A percentile compares a stretch with the other conserved stretches of the same genome.
These are phyloP conservation scores for Kryphioiulus occultus DNA, from an alignment of 2,888 invertebrate genomes.

Conservation along the genomic window DNA sequence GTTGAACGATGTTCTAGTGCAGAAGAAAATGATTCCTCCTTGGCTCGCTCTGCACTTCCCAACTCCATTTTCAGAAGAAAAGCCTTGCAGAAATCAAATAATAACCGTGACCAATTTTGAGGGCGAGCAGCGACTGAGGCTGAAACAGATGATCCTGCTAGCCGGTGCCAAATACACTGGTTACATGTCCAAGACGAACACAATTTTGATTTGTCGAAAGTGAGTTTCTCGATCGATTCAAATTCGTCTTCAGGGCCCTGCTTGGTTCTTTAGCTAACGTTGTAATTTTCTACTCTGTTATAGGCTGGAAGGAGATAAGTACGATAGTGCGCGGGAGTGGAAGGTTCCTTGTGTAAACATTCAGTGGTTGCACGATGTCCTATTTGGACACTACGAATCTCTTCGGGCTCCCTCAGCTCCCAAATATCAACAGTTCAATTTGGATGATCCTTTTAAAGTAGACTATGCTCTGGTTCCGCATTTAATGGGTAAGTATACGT, in stretches of 20 bases:
- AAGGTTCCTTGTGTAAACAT: conserved; percentile 89
- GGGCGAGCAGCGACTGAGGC: conserved; percentile 79
- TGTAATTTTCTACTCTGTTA: conserved; percentile 48
- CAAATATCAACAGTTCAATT: conserved; percentile 86
- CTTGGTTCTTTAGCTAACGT: neutral
- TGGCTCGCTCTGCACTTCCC: conserved; percentile 95
- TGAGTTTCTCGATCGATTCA: conserved; percentile 55
- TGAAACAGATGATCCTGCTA: conserved; percentile 84
- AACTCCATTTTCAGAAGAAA: conserved; percentile 61
- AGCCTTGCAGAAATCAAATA: conserved; percentile 65
- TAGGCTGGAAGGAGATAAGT: conserved; percentile 87
- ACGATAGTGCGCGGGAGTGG: conserved; percentile 89
- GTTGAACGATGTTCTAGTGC: conserved; percentile 88
- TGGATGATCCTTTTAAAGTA: conserved; percentile 81
- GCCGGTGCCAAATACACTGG: conserved; percentile 82
- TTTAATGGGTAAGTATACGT: conserved; percentile 82
- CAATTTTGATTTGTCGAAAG: conserved; percentile 66
- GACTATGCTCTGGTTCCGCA: conserved; percentile 86
- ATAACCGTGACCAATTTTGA: conserved; percentile 89
- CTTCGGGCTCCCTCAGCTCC: conserved; percentile 68
- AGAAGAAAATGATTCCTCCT: conserved; percentile 87
- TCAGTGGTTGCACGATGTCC: conserved; percentile 90
- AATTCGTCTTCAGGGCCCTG: neutral
- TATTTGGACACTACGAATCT: conserved; percentile 85
- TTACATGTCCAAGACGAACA: conserved; percentile 66